Percentiles rank a stretch among this genome's conserved stretches.
Evolutionary conservation across 1,140 invertebrate species (phyloP).

Genomic region (Lerema accius): DNA sequence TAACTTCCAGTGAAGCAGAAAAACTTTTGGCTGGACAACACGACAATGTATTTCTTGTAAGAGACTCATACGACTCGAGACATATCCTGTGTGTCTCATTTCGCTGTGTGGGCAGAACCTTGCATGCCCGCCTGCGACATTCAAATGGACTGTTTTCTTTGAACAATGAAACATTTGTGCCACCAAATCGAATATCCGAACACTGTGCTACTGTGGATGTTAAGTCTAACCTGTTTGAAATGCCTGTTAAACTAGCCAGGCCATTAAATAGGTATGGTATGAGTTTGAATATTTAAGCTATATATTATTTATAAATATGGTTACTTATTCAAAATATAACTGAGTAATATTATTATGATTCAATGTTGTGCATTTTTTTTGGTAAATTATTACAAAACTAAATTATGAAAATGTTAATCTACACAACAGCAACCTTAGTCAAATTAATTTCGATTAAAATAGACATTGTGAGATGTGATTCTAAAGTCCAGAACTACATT

Average conservation of each 20-base stretch:
- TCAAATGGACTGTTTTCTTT: conserved; percentile 76
- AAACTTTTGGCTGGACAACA: conserved; percentile 75
- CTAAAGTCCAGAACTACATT: no score
- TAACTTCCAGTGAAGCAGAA: conserved; percentile 75
- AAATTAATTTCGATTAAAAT: no score
- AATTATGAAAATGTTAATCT: no score
- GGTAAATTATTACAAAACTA: no score
- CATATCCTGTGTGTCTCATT: conserved; percentile 78
- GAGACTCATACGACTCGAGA: conserved; percentile 74
- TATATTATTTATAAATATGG: no score
- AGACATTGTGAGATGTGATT: no score
- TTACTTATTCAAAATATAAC: no score
- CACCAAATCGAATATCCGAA: conserved; percentile 74
- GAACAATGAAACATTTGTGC: conserved; percentile 80
- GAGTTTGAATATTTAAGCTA: no score
- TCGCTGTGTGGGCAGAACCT: conserved; percentile 72
- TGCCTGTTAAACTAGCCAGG: conserved; percentile 76
- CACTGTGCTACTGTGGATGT: conserved; percentile 78
- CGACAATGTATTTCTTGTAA: conserved; percentile 76
- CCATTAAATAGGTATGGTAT: conserved; percentile 70
- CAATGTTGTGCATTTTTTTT: no score
- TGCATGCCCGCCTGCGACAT: conserved; percentile 73
- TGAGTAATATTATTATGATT: no score
- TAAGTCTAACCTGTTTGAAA: conserved; percentile 75
- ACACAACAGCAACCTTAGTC: no score